Percentiles rank a stretch among this genome's conserved stretches.
Conservation (phyloP, 2,113 vertebrate genomes). For the Parus major region DNA sequence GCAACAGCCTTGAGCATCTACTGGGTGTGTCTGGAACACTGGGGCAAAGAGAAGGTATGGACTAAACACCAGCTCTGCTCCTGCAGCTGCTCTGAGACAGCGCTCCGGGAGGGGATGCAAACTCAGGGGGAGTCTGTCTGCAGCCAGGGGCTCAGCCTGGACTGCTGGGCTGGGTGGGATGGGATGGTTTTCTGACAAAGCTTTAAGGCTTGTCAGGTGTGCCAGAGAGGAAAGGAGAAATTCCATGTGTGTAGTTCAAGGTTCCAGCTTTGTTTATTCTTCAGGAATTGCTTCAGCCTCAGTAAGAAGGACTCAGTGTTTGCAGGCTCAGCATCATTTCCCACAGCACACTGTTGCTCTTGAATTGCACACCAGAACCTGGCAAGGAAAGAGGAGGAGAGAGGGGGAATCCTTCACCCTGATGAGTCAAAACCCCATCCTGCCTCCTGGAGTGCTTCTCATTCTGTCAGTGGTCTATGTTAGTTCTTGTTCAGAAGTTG, state of each 20-base stretch:
- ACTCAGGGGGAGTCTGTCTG: not conserved
- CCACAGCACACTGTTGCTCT: not conserved
- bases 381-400: not conserved
- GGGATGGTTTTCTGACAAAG: not conserved
- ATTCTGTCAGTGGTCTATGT: accelerated
- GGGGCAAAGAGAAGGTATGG: not conserved
- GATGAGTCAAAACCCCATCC: not conserved
- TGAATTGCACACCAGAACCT: not conserved
- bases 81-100: not conserved
- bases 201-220: not conserved
- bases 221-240: not conserved
- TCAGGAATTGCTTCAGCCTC: not conserved
- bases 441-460: not conserved
- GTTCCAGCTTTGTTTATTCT: not conserved
- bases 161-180: not conserved
- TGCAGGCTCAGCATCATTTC: not conserved
- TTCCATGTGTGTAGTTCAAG: not conserved
- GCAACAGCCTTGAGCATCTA: not conserved
- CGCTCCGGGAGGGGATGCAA: not conserved
- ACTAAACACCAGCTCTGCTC: not conserved
- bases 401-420: not conserved
- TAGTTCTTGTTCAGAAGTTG: not conserved
- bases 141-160: not conserved
- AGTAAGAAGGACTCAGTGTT: not conserved
- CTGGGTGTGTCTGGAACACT: not conserved